These are phyloP conservation scores for Hydropotes inermis DNA, from an alignment of 2,113 vertebrate species.

Conservation along the genomic window DNA sequence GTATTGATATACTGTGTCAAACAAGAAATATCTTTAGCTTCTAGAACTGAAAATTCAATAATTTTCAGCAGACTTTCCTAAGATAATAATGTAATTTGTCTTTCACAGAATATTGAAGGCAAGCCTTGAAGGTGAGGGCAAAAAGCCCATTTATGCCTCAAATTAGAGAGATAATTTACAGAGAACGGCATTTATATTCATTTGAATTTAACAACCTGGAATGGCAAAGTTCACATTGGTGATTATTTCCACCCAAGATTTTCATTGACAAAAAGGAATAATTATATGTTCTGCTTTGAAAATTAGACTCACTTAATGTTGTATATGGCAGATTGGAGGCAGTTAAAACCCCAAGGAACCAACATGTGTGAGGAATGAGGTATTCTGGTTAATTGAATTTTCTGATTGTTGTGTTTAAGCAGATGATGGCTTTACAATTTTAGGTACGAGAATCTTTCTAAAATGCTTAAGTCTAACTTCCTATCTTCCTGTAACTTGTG, in stretches of 20 bases:
- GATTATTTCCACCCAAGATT: slow-evolving; percentile 44
- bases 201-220: slow-evolving; percentile 66
- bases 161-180: slow-evolving; percentile 72
- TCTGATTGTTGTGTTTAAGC: background rate
- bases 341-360: background rate
- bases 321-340: background rate
- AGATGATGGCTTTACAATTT: background rate
- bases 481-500: background rate
- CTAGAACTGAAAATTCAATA: slow-evolving; percentile 68
- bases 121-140: slow-evolving; percentile 69
- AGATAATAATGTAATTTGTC: slow-evolving; percentile 80
- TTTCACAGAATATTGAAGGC: slow-evolving; percentile 74
- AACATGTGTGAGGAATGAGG: background rate
- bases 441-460: background rate
- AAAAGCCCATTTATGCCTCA: slow-evolving; percentile 62
- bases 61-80: slow-evolving; percentile 71
- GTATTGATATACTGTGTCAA: slow-evolving; percentile 78
- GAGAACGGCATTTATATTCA: slow-evolving; percentile 48
- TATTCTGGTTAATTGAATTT: slow-evolving; percentile 33
- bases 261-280: slow-evolving; percentile 58
- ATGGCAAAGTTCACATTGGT: slow-evolving; percentile 44
- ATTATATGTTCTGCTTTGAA: slow-evolving; percentile 35
- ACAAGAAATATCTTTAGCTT: slow-evolving; percentile 74
- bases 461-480: background rate
- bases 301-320: slow-evolving; percentile 46